These are phyloP conservation scores for Chelmon rostratus DNA, from an alignment of 2,797 vertebrate species.

Conservation along the genomic window DNA sequence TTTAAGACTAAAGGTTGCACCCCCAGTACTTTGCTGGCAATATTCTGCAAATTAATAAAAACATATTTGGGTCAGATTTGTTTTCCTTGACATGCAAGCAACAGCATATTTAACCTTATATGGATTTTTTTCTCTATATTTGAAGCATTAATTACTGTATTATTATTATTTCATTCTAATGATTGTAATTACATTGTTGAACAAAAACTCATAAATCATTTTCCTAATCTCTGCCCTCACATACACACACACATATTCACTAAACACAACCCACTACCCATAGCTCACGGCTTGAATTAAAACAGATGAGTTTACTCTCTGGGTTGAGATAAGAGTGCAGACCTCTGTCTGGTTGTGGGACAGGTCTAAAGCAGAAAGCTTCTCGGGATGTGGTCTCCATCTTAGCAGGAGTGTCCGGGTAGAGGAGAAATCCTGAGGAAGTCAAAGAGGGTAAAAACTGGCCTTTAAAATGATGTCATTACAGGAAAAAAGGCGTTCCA, in stretches of 20 bases:
- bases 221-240: neutral
- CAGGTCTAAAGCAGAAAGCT: constrained; percentile 73
- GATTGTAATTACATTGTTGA: neutral
- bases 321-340: constrained; percentile 57
- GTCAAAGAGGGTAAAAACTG: neutral
- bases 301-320: constrained; percentile 53
- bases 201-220: constrained; percentile 1
- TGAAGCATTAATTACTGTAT: neutral
- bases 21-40: neutral
- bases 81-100: too few species aligned
- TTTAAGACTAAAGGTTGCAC: neutral
- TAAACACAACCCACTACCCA: constrained; percentile 5
- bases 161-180: neutral
- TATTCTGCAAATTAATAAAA: constrained; percentile 2
- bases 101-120: neutral
- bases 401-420: constrained; percentile 78
- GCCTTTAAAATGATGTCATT: neutral
- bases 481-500: too few species aligned
- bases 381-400: constrained; percentile 82
- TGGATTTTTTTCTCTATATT: neutral
- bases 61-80: too few species aligned
- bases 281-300: constrained; percentile 11
- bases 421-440: constrained; percentile 76
- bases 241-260: neutral
- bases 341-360: constrained; percentile 53